Percentiles rank a stretch among this genome's conserved stretches.
phyloP scores from a whole-genome alignment of 2,113 vertebrate genomes.

The Cromileptes altivelis region DNA sequence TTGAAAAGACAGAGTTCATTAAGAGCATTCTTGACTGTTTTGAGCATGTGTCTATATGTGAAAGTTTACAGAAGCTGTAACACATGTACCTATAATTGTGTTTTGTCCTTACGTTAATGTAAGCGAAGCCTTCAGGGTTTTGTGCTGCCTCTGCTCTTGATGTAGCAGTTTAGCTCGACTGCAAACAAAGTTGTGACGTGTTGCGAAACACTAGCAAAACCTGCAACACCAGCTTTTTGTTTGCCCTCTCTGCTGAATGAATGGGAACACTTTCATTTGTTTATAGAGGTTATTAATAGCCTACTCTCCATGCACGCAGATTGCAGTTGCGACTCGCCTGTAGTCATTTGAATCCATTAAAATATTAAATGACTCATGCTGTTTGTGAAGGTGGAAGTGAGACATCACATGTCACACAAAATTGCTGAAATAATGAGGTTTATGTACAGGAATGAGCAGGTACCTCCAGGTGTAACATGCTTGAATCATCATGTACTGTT shows the following conservation, averaged over 20 bases:
- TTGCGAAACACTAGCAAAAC: slow-evolving; percentile 40
- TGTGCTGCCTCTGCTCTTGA: background rate
- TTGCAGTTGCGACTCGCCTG: slow-evolving; percentile 14
- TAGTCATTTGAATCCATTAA: slow-evolving; percentile 1
- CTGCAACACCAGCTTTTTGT: slow-evolving; percentile 30
- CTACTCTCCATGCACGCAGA: background rate
- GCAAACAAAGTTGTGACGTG: slow-evolving; percentile 35
- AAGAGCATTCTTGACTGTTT: background rate
- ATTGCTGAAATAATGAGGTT: background rate
- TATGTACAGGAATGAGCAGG: background rate
- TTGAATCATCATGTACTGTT: slow-evolving; percentile 14
- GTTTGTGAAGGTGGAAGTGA: background rate
- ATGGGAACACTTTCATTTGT: slow-evolving; percentile 14
- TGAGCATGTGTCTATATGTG: background rate
- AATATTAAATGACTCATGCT: slow-evolving; percentile 4
- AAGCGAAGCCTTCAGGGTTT: background rate
- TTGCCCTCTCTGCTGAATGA: background rate
- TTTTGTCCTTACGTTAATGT: background rate
- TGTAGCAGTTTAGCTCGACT: slow-evolving; percentile 34
- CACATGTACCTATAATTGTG: slow-evolving; percentile 2
- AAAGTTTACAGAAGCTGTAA: background rate
- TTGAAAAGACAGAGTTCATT: background rate
- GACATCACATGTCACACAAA: background rate
- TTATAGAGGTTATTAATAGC: slow-evolving; percentile 27
- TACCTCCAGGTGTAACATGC: background rate